Percentiles rank a stretch among this genome's conserved stretches.
phyloP scores from a whole-genome alignment of 2,888 invertebrate species.

The Sipha maydis region DNA sequence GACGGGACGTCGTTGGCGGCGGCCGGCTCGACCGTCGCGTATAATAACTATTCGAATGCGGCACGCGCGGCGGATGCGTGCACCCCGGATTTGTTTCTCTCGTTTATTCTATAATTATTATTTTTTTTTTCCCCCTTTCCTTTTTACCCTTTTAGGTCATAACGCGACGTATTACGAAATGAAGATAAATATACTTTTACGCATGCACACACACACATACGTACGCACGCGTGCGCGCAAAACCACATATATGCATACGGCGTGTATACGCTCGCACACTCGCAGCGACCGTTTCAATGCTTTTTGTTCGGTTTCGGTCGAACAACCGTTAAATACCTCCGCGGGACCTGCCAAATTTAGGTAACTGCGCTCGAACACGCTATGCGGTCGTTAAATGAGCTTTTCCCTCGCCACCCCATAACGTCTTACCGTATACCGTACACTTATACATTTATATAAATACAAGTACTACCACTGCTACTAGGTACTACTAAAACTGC shows the following conservation, averaged over 20 bases:
- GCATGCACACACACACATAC: background rate
- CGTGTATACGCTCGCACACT: background rate
- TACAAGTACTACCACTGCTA: background rate
- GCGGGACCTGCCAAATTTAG: slow-evolving; percentile 50
- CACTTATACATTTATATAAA: background rate
- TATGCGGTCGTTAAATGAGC: slow-evolving; percentile 53
- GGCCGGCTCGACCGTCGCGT: background rate
- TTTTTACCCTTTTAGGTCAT: background rate
- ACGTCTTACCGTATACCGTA: background rate
- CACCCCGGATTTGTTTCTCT: background rate
- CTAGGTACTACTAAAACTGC: background rate
- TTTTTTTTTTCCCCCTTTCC: background rate
- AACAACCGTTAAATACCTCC: slow-evolving; percentile 55
- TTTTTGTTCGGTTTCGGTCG: slow-evolving; percentile 40
- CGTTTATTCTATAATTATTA: background rate
- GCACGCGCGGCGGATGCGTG: background rate
- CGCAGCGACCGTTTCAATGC: background rate
- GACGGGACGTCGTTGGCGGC: background rate
- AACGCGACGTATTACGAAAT: background rate
- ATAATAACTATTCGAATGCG: background rate
- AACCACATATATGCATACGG: no score
- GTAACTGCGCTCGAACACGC: slow-evolving; percentile 49
- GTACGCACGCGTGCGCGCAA: no score
- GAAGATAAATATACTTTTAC: slow-evolving; percentile 34
- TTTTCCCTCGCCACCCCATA: background rate